phyloP scores from a whole-genome alignment of 2,888 invertebrate species.

The Anticlea derivata region DNA sequence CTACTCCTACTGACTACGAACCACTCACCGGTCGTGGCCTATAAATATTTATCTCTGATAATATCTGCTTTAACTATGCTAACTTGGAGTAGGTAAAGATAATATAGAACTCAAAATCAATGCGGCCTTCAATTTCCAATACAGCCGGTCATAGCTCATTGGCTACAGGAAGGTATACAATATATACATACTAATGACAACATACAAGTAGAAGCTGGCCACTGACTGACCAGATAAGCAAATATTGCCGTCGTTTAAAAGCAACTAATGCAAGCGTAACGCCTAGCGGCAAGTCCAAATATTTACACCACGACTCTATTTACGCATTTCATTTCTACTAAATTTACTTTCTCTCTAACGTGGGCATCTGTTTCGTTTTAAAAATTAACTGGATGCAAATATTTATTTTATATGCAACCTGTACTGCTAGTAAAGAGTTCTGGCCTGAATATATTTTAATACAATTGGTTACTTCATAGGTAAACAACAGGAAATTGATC shows the following conservation, averaged over 20 bases:
- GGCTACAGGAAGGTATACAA: background rate
- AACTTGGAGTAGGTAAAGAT: background rate
- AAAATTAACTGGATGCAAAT: constrained; percentile 32
- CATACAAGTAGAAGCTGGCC: constrained; percentile 34
- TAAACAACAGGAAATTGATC: constrained; percentile 21
- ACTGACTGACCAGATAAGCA: constrained; percentile 48
- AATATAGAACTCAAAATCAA: too few species aligned
- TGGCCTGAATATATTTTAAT: constrained; percentile 16
- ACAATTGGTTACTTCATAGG: constrained; percentile 3
- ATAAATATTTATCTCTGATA: constrained; percentile 8
- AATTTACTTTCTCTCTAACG: constrained; percentile 57
- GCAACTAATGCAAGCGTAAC: constrained; percentile 64
- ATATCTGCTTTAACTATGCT: constrained; percentile 3
- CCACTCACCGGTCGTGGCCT: constrained; percentile 4
- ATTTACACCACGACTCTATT: constrained; percentile 63
- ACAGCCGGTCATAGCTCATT: constrained; percentile 16
- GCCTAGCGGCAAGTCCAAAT: constrained; percentile 59
- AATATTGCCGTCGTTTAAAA: constrained; percentile 61
- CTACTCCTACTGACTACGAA: background rate
- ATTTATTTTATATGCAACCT: constrained; percentile 31
- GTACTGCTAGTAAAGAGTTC: constrained; percentile 19
- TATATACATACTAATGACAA: constrained; percentile 18
- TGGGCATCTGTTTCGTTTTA: constrained; percentile 43
- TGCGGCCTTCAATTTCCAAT: constrained; percentile 3
- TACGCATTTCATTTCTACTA: constrained; percentile 64